Base-by-base conservation (phyloP, 1,140 invertebrate species). In the Drosophila aff. region DNA sequence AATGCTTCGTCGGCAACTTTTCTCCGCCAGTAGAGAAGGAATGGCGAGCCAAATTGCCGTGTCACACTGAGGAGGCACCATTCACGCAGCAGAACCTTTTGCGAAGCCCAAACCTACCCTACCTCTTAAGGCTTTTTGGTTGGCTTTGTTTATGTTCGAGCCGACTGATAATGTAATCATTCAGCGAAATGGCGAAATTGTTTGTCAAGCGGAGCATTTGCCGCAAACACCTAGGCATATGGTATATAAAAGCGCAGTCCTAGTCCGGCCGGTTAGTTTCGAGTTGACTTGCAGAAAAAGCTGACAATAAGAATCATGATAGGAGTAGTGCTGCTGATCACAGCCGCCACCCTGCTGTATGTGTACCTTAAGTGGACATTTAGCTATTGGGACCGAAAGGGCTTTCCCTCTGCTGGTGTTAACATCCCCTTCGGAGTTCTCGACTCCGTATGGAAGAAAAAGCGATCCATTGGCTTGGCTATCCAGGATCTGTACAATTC, bases 401-500 rank as follows among this genome's bases (percentile, higher is more conserved):
- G 90, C 13, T 87, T 92, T 21, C 81, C 82, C 2, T 72, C 72
- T 0, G 18, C 36, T 2, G 55, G 36, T 3, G 62, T 57, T 2
- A 60, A n/a, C 7, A 84, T 93, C 28, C 92, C 92, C 0, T 89
- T 93, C n/a, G 92, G 91, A 9, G 89, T 80, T 2, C 15, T 93
- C 16, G 73, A 81, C 15, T 44, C 79, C 0, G 65, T 86, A 6
- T 18, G 64, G 3, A 46, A 36, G 7, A 59, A 81, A 3, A 74
- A 85, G 49, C 49, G 61, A 31, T 84, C 81, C 16, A 76, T 85
- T 21, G 91, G 91, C 9, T 31, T 79, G 71, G 83, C 82, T 26
- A 81, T 93, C n/a, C 67, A 79, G 8, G 91, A 93, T 9, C 26
- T 89, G 15, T 93, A 93, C 49, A 23, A 47, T 1, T 47, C 64